Evolutionary conservation across 2,797 vertebrate genomes (phyloP), one percentile per base, ranked within the genome.

Genomic region (Pangasius djambal): DNA sequence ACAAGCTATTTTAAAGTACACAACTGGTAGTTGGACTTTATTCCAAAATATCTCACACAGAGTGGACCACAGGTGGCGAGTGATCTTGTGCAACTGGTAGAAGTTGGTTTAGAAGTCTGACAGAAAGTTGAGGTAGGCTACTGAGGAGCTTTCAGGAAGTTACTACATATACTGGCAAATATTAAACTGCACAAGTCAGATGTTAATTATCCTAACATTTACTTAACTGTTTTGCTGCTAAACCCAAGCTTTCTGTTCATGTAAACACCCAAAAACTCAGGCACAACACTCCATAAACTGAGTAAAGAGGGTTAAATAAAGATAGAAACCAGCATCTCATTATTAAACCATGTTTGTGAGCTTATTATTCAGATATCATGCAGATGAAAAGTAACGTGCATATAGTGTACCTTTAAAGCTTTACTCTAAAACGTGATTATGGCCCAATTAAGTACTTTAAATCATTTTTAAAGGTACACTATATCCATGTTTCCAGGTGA

Each of bases 1-100:
- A 5, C 20, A 88, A 85, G 57, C 37, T 70, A 57, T 87, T 81
- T 67, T 87, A 61, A 57, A n/a, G 50, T 59, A 13, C 31, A 70
- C 15, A n/a, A 28, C 3, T 57, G 25, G 16, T 52, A 13, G 4
- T 22, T 67, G 40, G 61, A 7, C 20, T 83, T 59, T 25, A 25
- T 78, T 75, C 9, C 40, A 16, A 55, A 28, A 55, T 12, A 74
- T 88, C 67, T 83, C 72, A 70, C 72, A 63, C 59, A 72, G 67
- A 61, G 65, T 59, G 69, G 57, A 52, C 69, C 10, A 63, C 31
- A 77, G 25, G 44, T 85, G 59, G 25, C 2, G 15, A 52, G 22
- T 84, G 28, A 12, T 31, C 40, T 75, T 28, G 16, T 20, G 31
- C 40, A 83, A 69, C 20, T 81, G 18, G 15, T 20, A 67, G 10